Conservation (phyloP, 2,113 vertebrate species). For the Centropus unirufus region DNA sequence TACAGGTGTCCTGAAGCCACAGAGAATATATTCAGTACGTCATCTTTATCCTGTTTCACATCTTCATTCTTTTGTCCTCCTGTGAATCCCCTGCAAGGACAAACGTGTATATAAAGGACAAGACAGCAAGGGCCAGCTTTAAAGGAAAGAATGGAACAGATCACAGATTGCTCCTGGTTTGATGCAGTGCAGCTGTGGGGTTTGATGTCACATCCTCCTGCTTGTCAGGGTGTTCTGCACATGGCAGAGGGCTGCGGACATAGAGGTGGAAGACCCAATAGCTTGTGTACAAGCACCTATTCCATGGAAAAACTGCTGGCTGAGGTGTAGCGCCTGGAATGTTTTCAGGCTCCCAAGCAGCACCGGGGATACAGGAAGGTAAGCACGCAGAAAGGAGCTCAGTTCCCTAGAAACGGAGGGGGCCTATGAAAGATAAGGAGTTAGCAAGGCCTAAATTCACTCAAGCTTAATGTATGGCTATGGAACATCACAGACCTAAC, state of each 20-base stretch:
- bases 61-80: slow-evolving; percentile 89
- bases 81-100: slow-evolving; percentile 86
- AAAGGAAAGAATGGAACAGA: neutral
- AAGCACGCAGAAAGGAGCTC: neutral
- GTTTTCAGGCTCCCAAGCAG: neutral
- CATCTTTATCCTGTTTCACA: slow-evolving; percentile 89
- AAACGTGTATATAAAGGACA: neutral
- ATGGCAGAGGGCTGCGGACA: neutral
- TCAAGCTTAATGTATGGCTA: neutral
- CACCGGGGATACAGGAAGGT: neutral
- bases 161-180: neutral
- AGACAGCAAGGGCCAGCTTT: neutral
- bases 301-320: neutral
- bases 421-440: neutral
- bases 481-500: neutral
- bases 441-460: neutral
- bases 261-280: neutral
- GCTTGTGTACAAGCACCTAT: neutral
- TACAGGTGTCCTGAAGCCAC: slow-evolving; percentile 97
- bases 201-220: neutral
- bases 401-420: neutral
- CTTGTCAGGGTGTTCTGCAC: neutral
- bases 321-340: neutral
- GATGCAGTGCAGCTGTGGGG: neutral
- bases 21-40: slow-evolving; percentile 97